A percentile compares a stretch with the other conserved stretches of the same genome.
Conservation (phyloP, 2,113 vertebrate species). For the Microcebus griseorufus region DNA sequence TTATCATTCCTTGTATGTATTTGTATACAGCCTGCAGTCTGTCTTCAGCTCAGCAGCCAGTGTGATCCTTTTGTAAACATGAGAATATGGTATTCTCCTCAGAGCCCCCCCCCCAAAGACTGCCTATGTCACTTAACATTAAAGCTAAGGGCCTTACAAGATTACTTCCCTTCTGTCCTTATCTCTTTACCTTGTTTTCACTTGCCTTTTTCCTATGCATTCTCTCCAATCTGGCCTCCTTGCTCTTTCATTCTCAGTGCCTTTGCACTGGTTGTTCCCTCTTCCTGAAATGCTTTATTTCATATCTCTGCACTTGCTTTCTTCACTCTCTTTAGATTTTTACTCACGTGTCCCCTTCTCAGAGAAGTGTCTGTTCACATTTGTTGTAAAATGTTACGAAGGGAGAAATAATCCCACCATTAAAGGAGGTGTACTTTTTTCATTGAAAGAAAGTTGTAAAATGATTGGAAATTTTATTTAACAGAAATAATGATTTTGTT, state of each 20-base stretch:
- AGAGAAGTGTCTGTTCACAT: not conserved
- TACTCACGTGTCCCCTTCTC: not conserved
- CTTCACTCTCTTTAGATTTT: not conserved
- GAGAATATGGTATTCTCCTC: not conserved
- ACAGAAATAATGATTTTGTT: not conserved
- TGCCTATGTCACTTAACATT: not conserved
- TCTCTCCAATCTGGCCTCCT: not conserved
- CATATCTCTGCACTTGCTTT: not conserved
- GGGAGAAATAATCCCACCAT: not conserved
- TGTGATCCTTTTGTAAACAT: not conserved
- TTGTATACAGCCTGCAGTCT: not conserved
- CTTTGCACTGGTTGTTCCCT: not conserved
- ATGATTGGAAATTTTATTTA: not conserved
- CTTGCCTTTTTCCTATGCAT: not conserved
- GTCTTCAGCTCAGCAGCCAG: not conserved
- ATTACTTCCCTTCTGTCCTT: not conserved
- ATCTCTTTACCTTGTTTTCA: not conserved
- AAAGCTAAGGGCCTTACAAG: not conserved
- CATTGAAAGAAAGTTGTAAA: slow-evolving; percentile 14
- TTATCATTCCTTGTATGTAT: not conserved
- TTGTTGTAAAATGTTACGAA: not conserved
- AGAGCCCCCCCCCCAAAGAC: no score
- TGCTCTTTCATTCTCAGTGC: not conserved
- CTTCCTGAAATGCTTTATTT: not conserved
- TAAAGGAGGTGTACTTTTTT: not conserved